These are phyloP conservation scores for Thereva nobilitata DNA, from an alignment of 2,888 invertebrate genomes.

Conservation along the genomic window DNA sequence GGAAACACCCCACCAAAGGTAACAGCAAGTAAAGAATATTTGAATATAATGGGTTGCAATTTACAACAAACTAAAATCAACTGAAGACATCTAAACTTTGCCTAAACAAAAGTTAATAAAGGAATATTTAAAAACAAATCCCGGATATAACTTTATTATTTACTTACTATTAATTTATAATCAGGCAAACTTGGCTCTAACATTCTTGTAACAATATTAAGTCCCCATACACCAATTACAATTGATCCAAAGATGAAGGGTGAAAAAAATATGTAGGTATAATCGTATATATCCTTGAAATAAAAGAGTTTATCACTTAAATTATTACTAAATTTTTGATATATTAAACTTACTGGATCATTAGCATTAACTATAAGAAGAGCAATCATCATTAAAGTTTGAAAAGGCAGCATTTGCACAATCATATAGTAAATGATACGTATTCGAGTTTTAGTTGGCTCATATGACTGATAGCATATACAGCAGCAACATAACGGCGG, in stretches of 20 bases:
- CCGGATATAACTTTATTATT: no score
- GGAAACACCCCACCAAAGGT: slow-evolving; percentile 52
- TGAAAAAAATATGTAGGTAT: slow-evolving; percentile 51
- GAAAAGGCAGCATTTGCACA: slow-evolving; percentile 55
- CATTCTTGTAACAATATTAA: slow-evolving; percentile 54
- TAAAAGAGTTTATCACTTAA: slow-evolving; percentile 16
- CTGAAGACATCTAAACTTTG: slow-evolving; percentile 54
- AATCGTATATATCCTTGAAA: slow-evolving; percentile 47
- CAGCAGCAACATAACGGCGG: slow-evolving; percentile 53
- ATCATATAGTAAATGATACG: slow-evolving; percentile 52
- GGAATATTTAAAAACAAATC: neutral
- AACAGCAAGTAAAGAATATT: slow-evolving; percentile 49
- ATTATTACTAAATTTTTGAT: neutral
- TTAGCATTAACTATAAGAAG: slow-evolving; percentile 52
- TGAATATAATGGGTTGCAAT: slow-evolving; percentile 52
- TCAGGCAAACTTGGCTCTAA: slow-evolving; percentile 50
- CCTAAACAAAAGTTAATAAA: slow-evolving; percentile 42
- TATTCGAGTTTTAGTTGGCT: slow-evolving; percentile 50
- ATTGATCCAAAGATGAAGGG: slow-evolving; percentile 55
- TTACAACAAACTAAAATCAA: slow-evolving; percentile 54
- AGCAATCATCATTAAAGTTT: slow-evolving; percentile 53
- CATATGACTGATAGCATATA: slow-evolving; percentile 49
- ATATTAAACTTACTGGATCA: slow-evolving; percentile 23
- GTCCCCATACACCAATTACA: slow-evolving; percentile 53
- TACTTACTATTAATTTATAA: slow-evolving; percentile 49